phyloP scores from a whole-genome alignment of 2,888 invertebrate species.

The Tridacna gigas region DNA sequence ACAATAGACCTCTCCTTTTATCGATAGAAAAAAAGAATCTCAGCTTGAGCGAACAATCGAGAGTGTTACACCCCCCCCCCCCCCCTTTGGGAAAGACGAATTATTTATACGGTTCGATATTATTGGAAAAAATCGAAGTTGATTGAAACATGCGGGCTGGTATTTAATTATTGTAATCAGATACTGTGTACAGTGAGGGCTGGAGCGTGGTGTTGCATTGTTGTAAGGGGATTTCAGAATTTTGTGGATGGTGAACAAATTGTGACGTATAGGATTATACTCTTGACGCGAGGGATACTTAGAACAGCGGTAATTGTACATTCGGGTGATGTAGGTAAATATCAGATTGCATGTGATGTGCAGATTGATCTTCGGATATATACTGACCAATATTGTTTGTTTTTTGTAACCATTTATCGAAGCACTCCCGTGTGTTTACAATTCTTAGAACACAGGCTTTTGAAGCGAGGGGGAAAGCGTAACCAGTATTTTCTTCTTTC shows the following conservation, averaged over 20 bases:
- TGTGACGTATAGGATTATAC: neutral
- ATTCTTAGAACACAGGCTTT: too few species aligned
- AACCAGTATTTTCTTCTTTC: too few species aligned
- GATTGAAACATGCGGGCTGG: constrained; percentile 18
- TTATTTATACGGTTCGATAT: constrained; percentile 17
- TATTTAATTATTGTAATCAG: constrained; percentile 23
- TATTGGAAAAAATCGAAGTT: constrained; percentile 19
- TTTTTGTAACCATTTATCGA: too few species aligned
- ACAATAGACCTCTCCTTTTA: constrained; percentile 3
- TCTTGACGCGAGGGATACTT: too few species aligned
- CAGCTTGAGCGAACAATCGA: neutral
- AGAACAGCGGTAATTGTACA: too few species aligned
- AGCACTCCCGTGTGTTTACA: too few species aligned
- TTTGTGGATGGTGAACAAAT: neutral
- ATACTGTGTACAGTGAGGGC: neutral
- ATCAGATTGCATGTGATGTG: too few species aligned
- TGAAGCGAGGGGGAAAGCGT: too few species aligned
- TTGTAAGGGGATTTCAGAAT: neutral
- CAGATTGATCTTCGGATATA: too few species aligned
- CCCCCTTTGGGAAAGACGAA: constrained; percentile 19
- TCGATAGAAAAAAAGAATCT: constrained; percentile 9
- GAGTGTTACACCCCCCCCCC: neutral
- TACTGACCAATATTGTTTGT: too few species aligned
- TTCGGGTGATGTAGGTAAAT: too few species aligned
- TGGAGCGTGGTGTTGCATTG: constrained; percentile 7